Evolutionary conservation across 2,888 invertebrate genomes (phyloP).

Genomic region (Kryphioiulus occultus): DNA sequence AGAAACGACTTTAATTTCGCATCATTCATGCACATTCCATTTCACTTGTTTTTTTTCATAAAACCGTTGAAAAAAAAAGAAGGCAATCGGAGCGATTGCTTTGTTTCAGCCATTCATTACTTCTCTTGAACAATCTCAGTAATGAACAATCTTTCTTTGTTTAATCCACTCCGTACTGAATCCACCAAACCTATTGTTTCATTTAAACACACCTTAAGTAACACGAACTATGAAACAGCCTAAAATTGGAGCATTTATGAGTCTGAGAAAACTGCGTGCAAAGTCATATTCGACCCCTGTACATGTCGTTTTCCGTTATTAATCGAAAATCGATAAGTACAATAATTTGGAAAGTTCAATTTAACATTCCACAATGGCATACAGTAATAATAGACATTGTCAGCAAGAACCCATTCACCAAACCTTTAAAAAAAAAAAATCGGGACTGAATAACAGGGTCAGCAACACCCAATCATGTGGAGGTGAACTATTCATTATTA

Average conservation of each 20-base stretch:
- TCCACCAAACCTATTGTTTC: background rate
- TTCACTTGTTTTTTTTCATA: too few species aligned
- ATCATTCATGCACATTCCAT: too few species aligned
- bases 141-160: too few species aligned
- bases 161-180: too few species aligned
- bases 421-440: background rate
- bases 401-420: background rate
- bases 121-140: too few species aligned
- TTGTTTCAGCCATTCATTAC: too few species aligned
- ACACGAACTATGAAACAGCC: too few species aligned
- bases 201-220: too few species aligned
- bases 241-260: background rate
- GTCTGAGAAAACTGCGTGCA: background rate
- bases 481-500: constrained; percentile 17
- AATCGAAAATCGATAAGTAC: background rate
- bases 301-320: background rate
- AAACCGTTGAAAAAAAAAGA: too few species aligned
- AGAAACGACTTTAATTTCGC: too few species aligned
- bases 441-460: background rate
- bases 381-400: background rate
- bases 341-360: background rate
- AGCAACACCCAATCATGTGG: background rate
- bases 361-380: background rate
- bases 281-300: background rate
- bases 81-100: too few species aligned